Evolutionary conservation across 2,113 vertebrate genomes (phyloP).

Genomic region (Naja naja): DNA sequence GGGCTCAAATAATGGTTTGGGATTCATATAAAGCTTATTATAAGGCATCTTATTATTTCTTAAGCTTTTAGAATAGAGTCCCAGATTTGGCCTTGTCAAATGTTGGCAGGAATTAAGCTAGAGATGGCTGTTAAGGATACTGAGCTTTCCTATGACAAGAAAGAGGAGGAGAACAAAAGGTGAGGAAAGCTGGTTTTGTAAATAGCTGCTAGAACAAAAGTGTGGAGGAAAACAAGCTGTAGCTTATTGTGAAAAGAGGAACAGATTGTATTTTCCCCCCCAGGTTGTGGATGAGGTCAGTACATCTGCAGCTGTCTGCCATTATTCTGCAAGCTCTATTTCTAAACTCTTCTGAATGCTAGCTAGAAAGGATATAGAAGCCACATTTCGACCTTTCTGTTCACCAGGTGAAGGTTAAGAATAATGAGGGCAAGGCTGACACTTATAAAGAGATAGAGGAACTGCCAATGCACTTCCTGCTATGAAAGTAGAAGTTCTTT

Average conservation of each 20-base stretch:
- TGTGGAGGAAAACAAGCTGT: not conserved
- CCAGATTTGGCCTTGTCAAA: not conserved
- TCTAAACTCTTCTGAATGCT: not conserved
- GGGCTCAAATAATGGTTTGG: not conserved
- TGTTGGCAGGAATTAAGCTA: not conserved
- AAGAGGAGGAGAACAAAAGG: not conserved
- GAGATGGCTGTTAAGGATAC: not conserved
- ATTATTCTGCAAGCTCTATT: not conserved
- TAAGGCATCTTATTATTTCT: not conserved
- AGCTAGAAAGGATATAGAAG: not conserved
- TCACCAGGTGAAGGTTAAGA: not conserved
- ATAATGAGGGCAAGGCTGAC: not conserved
- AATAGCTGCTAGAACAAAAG: not conserved
- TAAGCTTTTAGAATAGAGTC: not conserved
- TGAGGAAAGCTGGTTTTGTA: not conserved
- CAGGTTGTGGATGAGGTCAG: not conserved
- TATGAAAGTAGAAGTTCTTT: not conserved
- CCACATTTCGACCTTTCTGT: not conserved
- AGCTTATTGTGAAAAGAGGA: not conserved
- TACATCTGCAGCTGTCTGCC: not conserved
- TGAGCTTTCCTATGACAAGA: not conserved
- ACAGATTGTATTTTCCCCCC: not conserved
- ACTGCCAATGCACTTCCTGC: not conserved
- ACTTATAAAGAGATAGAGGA: not conserved
- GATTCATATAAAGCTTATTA: not conserved